Base-by-base conservation (phyloP, 1,140 invertebrate genomes). In the Drosophila lacertosa region DNA sequence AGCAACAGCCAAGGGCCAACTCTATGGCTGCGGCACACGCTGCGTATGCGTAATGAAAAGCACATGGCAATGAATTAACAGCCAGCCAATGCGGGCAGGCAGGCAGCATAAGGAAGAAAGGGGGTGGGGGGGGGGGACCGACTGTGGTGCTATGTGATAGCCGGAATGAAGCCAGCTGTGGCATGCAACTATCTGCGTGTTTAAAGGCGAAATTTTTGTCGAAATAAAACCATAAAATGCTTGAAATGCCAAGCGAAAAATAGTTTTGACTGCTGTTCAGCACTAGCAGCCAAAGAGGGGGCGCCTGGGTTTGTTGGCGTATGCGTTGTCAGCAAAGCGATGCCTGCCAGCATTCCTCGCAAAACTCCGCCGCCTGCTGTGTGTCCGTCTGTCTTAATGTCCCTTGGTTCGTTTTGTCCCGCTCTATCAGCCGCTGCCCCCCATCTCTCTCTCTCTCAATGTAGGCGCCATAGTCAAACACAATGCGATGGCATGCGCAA, bases 191-290 rank as follows among this genome's bases (percentile, higher is more conserved):
- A 76, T 86, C 53, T 80, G 81, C 81, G 76, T 83, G 74, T 76
- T 84, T 86, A 76, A 86, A 71, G 73, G 73, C 73, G 65, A 81
- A 77, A 65, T 84, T 84, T 84, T 84, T 86, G 81, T 84, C 62
- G 77, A 84, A 84, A 84, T 84, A 84, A 84, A 81, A 84, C 81
- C 81, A 84, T 84, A 74, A 84, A 84, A 84, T 84, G 77, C 82
- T 86, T 86, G 81, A 84, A 84, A 84, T 84, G 77, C 81, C 81
- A 84, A 81, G 81, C 81, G 81, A 84, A 84, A 86, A 84, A 84
- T 84, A 84, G 81, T 84, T 84, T 84, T 84, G 81, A 84, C 81
- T 84, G 81, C 65, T 76, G 54, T 58, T 53, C 60, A 50, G 37
- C 55, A 2, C 15, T 6, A 3, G 10, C 26, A 42, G 20, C 5